Conservation (phyloP, 2,888 invertebrate genomes). For the Trissoscelio sp. region DNA sequence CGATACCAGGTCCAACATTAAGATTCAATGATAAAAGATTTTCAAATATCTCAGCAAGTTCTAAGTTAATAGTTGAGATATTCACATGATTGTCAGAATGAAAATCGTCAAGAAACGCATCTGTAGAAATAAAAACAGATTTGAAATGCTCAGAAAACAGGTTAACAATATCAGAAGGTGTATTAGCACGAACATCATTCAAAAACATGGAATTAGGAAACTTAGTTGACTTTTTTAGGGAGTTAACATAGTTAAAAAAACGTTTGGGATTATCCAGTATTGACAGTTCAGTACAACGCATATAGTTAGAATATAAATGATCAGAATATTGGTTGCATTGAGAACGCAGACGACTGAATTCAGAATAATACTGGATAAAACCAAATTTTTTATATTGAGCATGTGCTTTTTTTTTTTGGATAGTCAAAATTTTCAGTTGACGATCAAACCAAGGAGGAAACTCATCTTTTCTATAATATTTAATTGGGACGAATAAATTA, state of each 20-base stretch:
- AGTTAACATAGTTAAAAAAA: neutral
- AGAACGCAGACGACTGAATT: neutral
- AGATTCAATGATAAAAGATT: no score
- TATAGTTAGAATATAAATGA: neutral
- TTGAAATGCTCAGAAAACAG: neutral
- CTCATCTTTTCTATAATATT: neutral
- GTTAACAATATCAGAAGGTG: neutral
- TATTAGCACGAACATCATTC: neutral
- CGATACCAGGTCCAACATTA: no score
- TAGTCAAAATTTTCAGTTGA: neutral
- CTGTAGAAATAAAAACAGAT: no score
- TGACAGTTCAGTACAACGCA: neutral
- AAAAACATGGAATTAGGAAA: neutral
- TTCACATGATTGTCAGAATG: no score
- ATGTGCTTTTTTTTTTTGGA: slow-evolving; percentile 1
- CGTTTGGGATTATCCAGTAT: neutral
- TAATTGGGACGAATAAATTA: neutral
- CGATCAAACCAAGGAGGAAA: neutral
- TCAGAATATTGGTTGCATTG: neutral
- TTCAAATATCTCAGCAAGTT: no score
- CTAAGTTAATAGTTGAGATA: no score
- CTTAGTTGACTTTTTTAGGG: neutral
- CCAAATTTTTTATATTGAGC: neutral
- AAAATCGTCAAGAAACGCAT: no score
- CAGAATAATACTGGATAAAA: neutral